Base-by-base conservation (phyloP, 2,888 invertebrate species). In the Callimorpha dominula region DNA sequence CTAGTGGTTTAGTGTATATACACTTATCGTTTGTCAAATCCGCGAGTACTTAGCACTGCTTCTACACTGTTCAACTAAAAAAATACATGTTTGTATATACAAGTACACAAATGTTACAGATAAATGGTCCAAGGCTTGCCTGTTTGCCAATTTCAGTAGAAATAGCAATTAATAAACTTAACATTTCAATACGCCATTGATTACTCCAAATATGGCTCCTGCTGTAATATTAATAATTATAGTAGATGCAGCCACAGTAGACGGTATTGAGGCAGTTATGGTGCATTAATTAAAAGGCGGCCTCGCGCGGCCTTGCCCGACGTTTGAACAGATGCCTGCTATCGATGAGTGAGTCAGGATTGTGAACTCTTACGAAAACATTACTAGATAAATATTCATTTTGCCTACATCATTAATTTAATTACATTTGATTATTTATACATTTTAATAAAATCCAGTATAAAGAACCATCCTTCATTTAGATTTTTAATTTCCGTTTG, bases 271-370 rank as follows among this genome's bases (percentile, higher is more conserved):
- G 62, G 65, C 74, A 76, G 70, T 84, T 79, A 81, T 76, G 75
- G 63, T 85, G 87, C 80, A 88, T 81, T 87, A 88, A 91, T 90
- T 89, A 89, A 86, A 86, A 85, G 82, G 79, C 87, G 89, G 89
- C 91, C 91, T 89, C 89, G 89, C 75, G 69, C 89, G 93, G 87
- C 93, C 93, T 93, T 92, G 93, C 84, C 84, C 80, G 77, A 80
- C 87, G 91, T 91, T 92, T 92, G 90, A 82, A 88, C 92, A 93
- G 93, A 90, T 93, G 93, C 87, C 85, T 70, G 81, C 78, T 83
- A 81, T 76, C 82, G 81, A 82, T 78, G 77, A 79, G 75, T 87
- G 87, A 88, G 79, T 88, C 88, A 88, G 77, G 70, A 73, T 78
- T 76, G 74, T 74, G 74, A 79, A 68, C 77, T 62, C 49, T 74